A percentile compares a stretch with the other conserved stretches of the same genome.
These are phyloP conservation scores for Drosophila lacertosa DNA, from an alignment of 1,140 invertebrate species.

Conservation along the genomic window DNA sequence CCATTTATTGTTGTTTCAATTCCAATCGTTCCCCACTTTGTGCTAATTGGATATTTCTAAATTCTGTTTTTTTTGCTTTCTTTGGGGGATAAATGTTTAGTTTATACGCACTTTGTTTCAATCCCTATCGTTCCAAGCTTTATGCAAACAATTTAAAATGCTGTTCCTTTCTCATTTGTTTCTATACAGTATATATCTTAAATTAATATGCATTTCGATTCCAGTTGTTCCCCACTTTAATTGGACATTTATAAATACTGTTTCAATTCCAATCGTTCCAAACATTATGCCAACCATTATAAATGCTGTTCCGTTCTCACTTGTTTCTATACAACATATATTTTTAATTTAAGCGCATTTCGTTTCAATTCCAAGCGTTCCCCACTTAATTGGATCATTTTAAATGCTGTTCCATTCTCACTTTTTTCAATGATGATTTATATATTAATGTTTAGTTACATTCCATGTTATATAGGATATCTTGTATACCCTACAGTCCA, in stretches of 20 bases:
- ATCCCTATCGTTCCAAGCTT: background rate
- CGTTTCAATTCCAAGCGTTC: background rate
- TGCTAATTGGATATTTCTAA: background rate
- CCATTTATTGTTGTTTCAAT: background rate
- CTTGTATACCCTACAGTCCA: slow-evolving; percentile 10
- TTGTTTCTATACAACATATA: too few species aligned
- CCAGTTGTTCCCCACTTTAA: background rate
- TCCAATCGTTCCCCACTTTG: background rate
- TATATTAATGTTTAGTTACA: too few species aligned
- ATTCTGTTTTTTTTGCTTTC: too few species aligned
- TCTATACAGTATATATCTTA: too few species aligned
- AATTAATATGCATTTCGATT: background rate
- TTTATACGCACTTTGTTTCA: background rate
- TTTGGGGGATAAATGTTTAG: too few species aligned
- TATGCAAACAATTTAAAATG: too few species aligned
- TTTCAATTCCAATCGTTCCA: slow-evolving; percentile 14
- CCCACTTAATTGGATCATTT: background rate
- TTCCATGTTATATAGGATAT: background rate
- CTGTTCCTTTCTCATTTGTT: too few species aligned
- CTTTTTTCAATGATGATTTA: background rate
- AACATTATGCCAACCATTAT: too few species aligned
- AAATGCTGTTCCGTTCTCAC: too few species aligned
- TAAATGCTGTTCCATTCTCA: background rate
- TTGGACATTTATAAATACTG: background rate
- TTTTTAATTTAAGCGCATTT: too few species aligned